Evolutionary conservation across 1,140 invertebrate species (phyloP), one percentile per base, ranked within the genome.

Genomic region (Trichonephila inaurata): DNA sequence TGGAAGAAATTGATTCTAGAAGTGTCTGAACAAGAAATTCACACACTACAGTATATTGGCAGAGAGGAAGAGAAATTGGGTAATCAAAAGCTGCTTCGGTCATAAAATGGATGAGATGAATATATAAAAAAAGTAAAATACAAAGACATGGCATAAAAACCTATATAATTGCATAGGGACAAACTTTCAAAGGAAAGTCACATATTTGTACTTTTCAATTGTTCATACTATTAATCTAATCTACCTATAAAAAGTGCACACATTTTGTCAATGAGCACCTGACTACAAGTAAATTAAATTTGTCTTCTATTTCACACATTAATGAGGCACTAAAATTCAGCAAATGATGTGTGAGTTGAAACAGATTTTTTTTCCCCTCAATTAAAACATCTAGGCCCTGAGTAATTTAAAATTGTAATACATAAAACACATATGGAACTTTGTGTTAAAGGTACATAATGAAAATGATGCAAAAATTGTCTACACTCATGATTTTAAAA

Each of bases 111-210:
- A 64, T 19, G 0, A 64, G 16, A 19, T 64, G 62, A 19, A 40
- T 16, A 40, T 19, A 33, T 18, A 69, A 40, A 72, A n/a, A 72
- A 77, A 33, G 18, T 77, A 16, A 77, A 77, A 69, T 69, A 69
- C 24, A 69, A 66, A 66, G 66, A 69, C 12, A 40, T 33, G 33
- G 6, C 28, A 77, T 77, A 33, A 40, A 77, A 77, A 28, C 33
- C 14, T 40, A 33, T 77, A 77, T 19, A 77, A 77, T 40, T 77
- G 33, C 33, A 77, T 14, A 18, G 33, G 18, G 72, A 77, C 24
- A 24, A 77, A 77, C 72, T 77, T 77, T 40, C 28, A 77, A 40
- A 77, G 33, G 28, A 77, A 77, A 77, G 72, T 40, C 28, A 77
- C 18, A 18, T 21, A 77, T 77, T 77, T 77, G 72, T 77, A 77